Evolutionary conservation across 2,113 vertebrate genomes (phyloP), one percentile per base, ranked within the genome.

Genomic region (Oncorhynchus mykiss): DNA sequence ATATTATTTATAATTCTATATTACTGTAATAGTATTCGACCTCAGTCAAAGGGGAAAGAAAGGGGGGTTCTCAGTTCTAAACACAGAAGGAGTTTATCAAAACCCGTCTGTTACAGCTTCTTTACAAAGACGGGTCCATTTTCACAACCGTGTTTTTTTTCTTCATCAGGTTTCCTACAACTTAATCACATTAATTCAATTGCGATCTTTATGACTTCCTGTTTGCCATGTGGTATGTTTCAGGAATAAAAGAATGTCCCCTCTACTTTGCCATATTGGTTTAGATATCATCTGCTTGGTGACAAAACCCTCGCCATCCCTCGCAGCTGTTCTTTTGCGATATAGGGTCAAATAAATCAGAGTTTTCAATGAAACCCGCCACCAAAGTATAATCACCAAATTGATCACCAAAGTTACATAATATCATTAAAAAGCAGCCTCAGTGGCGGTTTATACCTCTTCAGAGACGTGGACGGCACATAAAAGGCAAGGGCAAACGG

Each of bases 321-420:
- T 16, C 73, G 78, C 84, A 82, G 83, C 75, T 84, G 83, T 80
- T 70, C 48, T 79, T 70, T 70, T 79, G 70, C 73, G 60, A 80
- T 60, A 7, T 3, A 34, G 67, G 57, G 62, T 29, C 34, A 70
- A 60, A 78, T 91, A 89, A 91, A 92, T 92, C 89, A 87, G 51
- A 72, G 31, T 80, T 67, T 78, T 62, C 74, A 18, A 85, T 87
- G 84, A 87, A 86, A 88, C 82, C 22, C 34, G 51, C 1, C 13
- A n/a, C 82, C 49, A 70, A 66, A 84, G 54, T 73, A 85, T 91
- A 90, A 90, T 93, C 83, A 88, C 87, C 82, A 88, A 81, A 90
- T 87, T 90, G 90, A 87, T 86, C 79, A 29, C 74, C 51, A 72
- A 86, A 88, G 84, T 79, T 86, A 84, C 77, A 80, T 62, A 0